Base-by-base conservation (phyloP, 2,888 invertebrate genomes). In the Dione juno region DNA sequence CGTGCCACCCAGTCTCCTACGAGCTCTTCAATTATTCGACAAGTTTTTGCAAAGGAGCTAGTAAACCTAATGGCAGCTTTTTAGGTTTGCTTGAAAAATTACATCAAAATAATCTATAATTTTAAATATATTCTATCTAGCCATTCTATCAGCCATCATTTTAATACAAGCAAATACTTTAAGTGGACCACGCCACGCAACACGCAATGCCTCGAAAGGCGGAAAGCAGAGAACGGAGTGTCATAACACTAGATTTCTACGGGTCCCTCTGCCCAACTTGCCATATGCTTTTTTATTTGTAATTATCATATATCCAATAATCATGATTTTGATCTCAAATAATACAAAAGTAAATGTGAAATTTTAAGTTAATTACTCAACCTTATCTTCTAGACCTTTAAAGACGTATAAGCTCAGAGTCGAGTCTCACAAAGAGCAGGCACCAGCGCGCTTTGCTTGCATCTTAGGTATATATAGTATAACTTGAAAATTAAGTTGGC, bases 1-100 rank as follows among this genome's bases (percentile, higher is more conserved):
- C 61, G 28, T 53, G 52, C 40, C 48, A 63, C 45, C 19, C 14
- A 43, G 19, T 37, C 48, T 63, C 48, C 48, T 35, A 64, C 37
- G 63, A 48, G 63, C 45, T 64, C 50, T 64, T 50, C 37, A 35
- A 50, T 64, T 64, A 45, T 61, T 61, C 43, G 43, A 61, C 7
- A 43, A n/a, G 43, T 45, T n/a, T 59, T 59, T 59, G 43, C 43
- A 21, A 41, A 40, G 16, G 13, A 59, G 16, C 13, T 14, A 41
- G 13, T 41, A 41, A 14, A 45, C 8, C 11, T 45, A 61, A 28
- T 45, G 21, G 14, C 11, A 21, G 14, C 10, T 28, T 21, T 61
- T 28, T 61, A 28, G 43, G 6, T 28, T n/a, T 3, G 10, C 6
- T n/a, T 37, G 1, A 10, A 37, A 54, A 35, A n/a, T n/a, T 2